Evolutionary conservation across 2,888 invertebrate species (phyloP).

Genomic region (Tineola bisselliella): DNA sequence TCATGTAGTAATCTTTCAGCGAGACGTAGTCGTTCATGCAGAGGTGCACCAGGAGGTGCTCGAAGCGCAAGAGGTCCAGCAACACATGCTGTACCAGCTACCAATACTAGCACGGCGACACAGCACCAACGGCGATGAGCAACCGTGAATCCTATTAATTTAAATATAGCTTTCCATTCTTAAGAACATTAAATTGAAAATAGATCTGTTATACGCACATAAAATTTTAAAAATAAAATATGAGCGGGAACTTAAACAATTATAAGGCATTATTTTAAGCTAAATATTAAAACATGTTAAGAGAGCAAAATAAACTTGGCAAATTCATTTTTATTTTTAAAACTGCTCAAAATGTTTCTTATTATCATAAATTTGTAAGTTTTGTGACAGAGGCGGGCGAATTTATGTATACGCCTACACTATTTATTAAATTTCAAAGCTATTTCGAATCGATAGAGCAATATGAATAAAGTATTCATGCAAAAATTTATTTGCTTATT

Average conservation of each 20-base stretch:
- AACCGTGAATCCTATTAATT: constrained; percentile 40
- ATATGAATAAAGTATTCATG: not conserved
- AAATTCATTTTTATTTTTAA: not conserved
- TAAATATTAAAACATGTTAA: too few species aligned
- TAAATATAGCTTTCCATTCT: not conserved
- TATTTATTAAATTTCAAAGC: not conserved
- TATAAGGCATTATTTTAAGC: too few species aligned
- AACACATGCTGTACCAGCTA: constrained; percentile 82
- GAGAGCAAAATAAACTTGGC: not conserved
- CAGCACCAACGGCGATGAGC: constrained; percentile 79
- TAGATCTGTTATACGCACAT: too few species aligned
- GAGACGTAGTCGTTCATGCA: constrained; percentile 78
- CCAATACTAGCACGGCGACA: constrained; percentile 77
- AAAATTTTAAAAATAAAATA: too few species aligned
- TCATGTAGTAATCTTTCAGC: constrained; percentile 78
- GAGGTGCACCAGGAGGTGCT: constrained; percentile 79
- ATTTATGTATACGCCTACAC: not conserved
- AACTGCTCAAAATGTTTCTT: not conserved
- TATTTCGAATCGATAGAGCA: not conserved
- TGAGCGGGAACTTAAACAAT: too few species aligned
- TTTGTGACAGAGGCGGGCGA: not conserved
- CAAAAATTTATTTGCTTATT: not conserved
- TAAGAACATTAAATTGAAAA: too few species aligned
- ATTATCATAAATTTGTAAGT: not conserved
- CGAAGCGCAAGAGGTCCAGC: constrained; percentile 82